A percentile compares a stretch with the other conserved stretches of the same genome.
phyloP scores from a whole-genome alignment of 2,888 invertebrate genomes.

The Aleiodes leptofemur region DNA sequence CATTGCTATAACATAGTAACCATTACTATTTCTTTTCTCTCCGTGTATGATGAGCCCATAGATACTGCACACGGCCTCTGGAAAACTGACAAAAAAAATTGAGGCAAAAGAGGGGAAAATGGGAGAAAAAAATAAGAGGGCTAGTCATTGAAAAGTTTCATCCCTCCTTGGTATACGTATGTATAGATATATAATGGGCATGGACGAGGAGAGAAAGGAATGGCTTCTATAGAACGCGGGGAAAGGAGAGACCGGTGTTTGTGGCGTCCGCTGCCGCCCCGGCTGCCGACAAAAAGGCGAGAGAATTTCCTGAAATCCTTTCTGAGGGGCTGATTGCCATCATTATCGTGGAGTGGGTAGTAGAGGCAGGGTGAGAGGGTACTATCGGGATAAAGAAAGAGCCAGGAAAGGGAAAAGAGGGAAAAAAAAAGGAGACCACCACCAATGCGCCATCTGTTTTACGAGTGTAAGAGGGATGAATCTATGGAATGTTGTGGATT shows the following conservation, averaged over 20 bases:
- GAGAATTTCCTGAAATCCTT: conserved; percentile 76
- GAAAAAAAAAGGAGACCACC: conserved; percentile 1
- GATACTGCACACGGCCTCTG: conserved; percentile 16
- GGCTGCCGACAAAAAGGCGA: conserved; percentile 75
- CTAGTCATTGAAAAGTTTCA: conserved; percentile 54
- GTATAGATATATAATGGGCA: conserved; percentile 24
- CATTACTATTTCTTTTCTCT: no score
- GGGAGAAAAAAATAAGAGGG: conserved; percentile 43
- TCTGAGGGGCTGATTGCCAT: conserved; percentile 75
- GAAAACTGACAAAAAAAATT: conserved; percentile 35
- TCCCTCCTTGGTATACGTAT: conserved; percentile 30
- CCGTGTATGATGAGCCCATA: conserved; percentile 6
- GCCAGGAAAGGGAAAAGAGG: background rate
- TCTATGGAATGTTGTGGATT: conserved; percentile 37
- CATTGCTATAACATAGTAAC: no score
- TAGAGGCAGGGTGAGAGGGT: conserved; percentile 32
- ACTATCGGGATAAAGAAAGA: conserved; percentile 17
- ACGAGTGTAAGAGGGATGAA: conserved; percentile 45
- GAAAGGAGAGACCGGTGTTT: conserved; percentile 71
- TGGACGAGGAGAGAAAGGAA: conserved; percentile 37
- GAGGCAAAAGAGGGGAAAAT: conserved; percentile 44
- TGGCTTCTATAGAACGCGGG: conserved; percentile 48
- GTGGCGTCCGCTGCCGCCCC: conserved; percentile 72
- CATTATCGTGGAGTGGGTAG: conserved; percentile 72
- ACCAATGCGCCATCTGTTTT: conserved; percentile 30